These are phyloP conservation scores for Macrosoma leucophasiata DNA, from an alignment of 2,888 invertebrate species.

Conservation along the genomic window DNA sequence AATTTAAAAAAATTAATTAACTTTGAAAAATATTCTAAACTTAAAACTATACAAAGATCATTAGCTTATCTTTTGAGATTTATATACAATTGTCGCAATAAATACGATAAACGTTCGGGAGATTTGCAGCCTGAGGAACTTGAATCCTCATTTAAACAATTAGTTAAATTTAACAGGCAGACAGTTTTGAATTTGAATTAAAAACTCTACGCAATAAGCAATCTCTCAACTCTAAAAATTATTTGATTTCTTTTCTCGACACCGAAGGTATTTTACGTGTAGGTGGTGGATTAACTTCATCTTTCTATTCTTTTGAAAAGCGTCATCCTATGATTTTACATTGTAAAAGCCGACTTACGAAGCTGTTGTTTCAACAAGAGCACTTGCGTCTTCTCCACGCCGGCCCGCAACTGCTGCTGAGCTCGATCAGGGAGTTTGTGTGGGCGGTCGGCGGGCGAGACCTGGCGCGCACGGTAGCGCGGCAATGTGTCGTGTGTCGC, in stretches of 20 bases:
- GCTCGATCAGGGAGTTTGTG: constrained; percentile 11
- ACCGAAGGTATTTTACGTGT: constrained; percentile 18
- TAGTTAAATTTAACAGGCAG: constrained; percentile 5
- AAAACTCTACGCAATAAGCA: constrained; percentile 10
- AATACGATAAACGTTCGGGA: not conserved
- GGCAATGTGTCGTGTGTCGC: constrained; percentile 20
- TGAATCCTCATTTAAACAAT: constrained; percentile 6
- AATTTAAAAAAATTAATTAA: constrained; percentile 4
- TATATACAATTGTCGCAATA: constrained; percentile 8
- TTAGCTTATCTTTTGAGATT: constrained; percentile 9
- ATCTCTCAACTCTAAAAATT: constrained; percentile 12
- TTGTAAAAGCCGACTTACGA: constrained; percentile 24
- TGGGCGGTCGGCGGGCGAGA: constrained; percentile 18
- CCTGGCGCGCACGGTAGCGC: constrained; percentile 20
- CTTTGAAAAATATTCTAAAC: constrained; percentile 15
- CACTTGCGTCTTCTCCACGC: constrained; percentile 23
- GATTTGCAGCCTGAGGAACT: constrained; percentile 3
- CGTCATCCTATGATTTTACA: constrained; percentile 30
- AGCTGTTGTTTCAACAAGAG: constrained; percentile 13
- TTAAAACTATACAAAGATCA: constrained; percentile 5
- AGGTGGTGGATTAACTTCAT: constrained; percentile 26
- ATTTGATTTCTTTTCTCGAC: constrained; percentile 15
- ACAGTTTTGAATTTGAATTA: constrained; percentile 7
- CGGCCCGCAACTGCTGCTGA: constrained; percentile 23
- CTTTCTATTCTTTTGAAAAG: constrained; percentile 15